Percentiles rank a stretch among this genome's conserved stretches.
These are phyloP conservation scores for Pristionchus mayeri DNA, from an alignment of 2,888 invertebrate genomes.

Conservation along the genomic window DNA sequence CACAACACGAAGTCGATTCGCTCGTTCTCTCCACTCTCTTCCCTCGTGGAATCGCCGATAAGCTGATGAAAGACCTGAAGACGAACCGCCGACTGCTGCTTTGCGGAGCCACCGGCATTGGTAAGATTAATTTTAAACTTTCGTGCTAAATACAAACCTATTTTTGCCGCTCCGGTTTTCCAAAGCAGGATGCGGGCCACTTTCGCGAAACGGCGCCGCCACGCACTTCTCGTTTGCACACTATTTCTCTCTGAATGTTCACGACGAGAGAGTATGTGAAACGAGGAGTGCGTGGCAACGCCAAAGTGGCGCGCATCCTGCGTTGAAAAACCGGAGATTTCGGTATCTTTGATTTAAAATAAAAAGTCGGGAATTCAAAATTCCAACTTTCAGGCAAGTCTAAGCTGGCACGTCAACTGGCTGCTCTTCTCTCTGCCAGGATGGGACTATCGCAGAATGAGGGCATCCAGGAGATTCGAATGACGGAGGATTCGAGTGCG, in stretches of 20 bases:
- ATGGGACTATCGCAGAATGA: constrained; percentile 55
- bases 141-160: background rate
- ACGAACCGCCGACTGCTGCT: constrained; percentile 94
- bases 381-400: constrained; percentile 37
- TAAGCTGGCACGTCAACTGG: constrained; percentile 79
- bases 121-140: constrained; percentile 79
- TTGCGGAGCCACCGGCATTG: constrained; percentile 96
- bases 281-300: too few relatives aligned
- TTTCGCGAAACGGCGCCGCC: too few relatives aligned
- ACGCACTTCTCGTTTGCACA: too few relatives aligned
- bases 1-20: constrained; percentile 90
- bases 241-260: too few relatives aligned
- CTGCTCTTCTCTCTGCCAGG: constrained; percentile 86
- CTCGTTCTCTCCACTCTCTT: constrained; percentile 79
- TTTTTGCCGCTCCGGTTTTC: background rate
- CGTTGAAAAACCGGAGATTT: background rate
- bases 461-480: constrained; percentile 65
- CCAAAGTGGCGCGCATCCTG: too few relatives aligned
- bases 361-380: background rate
- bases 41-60: constrained; percentile 82
- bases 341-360: background rate
- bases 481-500: constrained; percentile 67
- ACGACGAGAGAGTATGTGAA: too few relatives aligned
- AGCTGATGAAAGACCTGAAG: constrained; percentile 89
- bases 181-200: too few relatives aligned